These are phyloP conservation scores for Cardiocondyla obscurior DNA, from an alignment of 1,140 invertebrate species.

Conservation along the genomic window DNA sequence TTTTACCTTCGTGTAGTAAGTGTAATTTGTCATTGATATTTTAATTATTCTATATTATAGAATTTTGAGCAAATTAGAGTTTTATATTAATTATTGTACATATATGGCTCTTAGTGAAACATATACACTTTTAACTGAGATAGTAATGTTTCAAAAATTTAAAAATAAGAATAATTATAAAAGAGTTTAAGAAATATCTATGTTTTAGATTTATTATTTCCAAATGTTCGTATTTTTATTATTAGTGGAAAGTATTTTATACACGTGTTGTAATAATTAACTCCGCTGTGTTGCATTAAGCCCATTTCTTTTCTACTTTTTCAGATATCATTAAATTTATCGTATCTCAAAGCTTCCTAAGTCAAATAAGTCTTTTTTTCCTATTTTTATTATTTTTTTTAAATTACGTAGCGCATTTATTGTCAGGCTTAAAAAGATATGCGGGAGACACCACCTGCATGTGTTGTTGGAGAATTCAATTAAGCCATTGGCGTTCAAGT, in stretches of 20 bases:
- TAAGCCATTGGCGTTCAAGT: background rate
- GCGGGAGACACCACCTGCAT: background rate
- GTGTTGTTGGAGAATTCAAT: conserved; percentile 23
- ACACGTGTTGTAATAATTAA: background rate
- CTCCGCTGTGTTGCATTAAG: background rate
- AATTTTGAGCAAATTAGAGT: background rate
- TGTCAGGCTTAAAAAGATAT: background rate
- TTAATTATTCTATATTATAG: background rate
- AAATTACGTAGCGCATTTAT: background rate
- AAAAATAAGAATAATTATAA: background rate
- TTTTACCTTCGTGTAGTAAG: background rate
- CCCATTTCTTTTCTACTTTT: background rate
- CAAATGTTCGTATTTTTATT: background rate
- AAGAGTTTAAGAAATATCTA: background rate
- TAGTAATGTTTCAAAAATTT: background rate
- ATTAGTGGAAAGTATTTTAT: background rate
- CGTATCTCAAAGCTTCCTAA: background rate
- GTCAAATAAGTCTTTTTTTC: background rate
- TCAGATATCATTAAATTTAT: background rate
- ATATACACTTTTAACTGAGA: too few species aligned
- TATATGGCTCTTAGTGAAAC: too few species aligned
- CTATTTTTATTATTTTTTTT: too few species aligned
- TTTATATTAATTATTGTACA: background rate
- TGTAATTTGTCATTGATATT: background rate
- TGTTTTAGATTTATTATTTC: background rate